These are phyloP conservation scores for Psophia crepitans DNA, from an alignment of 2,113 vertebrate species.

Conservation along the genomic window DNA sequence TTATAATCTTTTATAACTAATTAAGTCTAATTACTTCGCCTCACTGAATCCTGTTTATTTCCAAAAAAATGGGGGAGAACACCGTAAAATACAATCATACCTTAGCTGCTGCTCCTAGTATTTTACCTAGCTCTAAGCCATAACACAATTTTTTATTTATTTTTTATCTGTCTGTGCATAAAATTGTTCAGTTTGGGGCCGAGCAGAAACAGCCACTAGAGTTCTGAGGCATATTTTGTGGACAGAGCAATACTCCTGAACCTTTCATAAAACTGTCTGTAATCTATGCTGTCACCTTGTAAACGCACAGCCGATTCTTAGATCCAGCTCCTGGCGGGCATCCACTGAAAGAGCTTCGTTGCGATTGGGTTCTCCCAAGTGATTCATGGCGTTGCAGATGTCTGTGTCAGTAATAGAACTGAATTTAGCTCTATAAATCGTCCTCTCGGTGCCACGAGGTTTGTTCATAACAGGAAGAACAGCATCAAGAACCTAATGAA, in stretches of 20 bases:
- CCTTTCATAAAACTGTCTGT: neutral
- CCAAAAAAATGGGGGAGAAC: neutral
- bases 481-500: constrained; percentile 87
- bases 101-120: neutral
- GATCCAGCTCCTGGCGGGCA: constrained; percentile 94
- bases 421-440: constrained; percentile 88
- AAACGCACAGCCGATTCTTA: constrained; percentile 96
- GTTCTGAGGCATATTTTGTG: neutral
- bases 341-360: constrained; percentile 95
- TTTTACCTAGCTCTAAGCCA: neutral
- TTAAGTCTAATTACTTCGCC: neutral
- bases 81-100: neutral
- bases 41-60: neutral
- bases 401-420: constrained; percentile 97
- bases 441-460: constrained; percentile 68
- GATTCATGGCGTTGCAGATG: constrained; percentile 92
- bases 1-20: neutral
- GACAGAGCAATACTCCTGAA: neutral
- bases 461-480: constrained; percentile 88
- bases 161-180: neutral
- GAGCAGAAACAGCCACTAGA: neutral
- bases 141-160: neutral
- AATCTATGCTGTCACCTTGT: constrained; percentile 80
- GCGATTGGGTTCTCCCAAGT: constrained; percentile 87
- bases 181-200: neutral